A percentile compares a stretch with the other conserved stretches of the same genome.
Evolutionary conservation across 2,888 invertebrate species (phyloP).

Genomic region (Caradrina kadenii): DNA sequence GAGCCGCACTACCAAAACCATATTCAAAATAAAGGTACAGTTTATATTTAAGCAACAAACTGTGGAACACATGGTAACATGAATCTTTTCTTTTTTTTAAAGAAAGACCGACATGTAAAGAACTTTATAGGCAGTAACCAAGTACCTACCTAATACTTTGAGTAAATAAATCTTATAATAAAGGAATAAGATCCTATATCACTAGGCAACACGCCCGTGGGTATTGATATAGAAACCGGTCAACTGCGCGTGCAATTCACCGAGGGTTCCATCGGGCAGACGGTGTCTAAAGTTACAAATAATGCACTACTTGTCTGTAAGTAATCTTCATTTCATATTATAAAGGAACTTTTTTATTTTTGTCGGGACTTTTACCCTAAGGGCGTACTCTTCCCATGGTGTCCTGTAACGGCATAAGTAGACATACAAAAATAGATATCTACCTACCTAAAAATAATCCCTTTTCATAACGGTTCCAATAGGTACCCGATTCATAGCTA

Average conservation of each 20-base stretch:
- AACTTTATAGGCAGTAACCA: not conserved
- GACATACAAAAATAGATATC: slow-evolving; percentile 9
- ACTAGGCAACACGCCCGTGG: slow-evolving; percentile 52
- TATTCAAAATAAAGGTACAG: not conserved
- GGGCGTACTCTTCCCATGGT: slow-evolving; percentile 37
- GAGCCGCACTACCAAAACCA: not conserved
- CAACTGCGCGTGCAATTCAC: slow-evolving; percentile 58
- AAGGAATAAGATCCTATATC: slow-evolving; percentile 49
- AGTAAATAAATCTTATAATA: slow-evolving; percentile 35
- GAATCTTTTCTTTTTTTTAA: not conserved
- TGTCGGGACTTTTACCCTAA: slow-evolving; percentile 14
- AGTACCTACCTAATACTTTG: slow-evolving; percentile 12
- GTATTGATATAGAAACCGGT: slow-evolving; percentile 60
- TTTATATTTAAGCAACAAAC: not conserved
- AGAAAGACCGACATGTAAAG: not conserved
- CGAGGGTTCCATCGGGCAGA: slow-evolving; percentile 50
- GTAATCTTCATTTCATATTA: slow-evolving; percentile 50
- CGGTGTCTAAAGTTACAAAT: slow-evolving; percentile 58
- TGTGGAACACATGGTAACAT: not conserved
- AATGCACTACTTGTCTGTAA: slow-evolving; percentile 60
- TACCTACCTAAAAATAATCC: not conserved
- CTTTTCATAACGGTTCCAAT: not conserved
- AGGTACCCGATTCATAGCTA: not conserved
- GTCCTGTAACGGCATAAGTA: slow-evolving; percentile 26
- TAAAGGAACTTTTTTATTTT: slow-evolving; percentile 19